Conservation (phyloP, 2,888 invertebrate genomes). For the Drosophila villosipedis region DNA sequence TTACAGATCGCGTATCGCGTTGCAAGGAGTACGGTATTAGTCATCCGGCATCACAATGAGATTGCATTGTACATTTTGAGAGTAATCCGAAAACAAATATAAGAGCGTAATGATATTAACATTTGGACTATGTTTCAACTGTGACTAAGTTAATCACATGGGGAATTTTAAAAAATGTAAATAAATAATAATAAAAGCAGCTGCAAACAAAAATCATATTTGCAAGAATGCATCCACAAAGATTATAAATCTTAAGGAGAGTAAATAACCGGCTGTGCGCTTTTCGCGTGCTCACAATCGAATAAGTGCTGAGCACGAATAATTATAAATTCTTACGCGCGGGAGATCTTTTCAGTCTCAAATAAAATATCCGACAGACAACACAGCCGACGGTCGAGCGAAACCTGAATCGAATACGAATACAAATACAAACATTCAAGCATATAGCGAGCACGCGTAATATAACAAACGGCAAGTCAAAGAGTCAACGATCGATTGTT, state of each 20-base stretch:
- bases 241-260: slow-evolving; percentile 10
- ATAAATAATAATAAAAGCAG: too few relatives aligned
- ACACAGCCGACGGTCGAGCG: slow-evolving; percentile 37
- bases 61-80: neutral
- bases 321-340: slow-evolving; percentile 41
- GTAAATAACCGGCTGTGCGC: slow-evolving; percentile 6
- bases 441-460: slow-evolving; percentile 10
- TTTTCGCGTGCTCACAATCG: slow-evolving; percentile 2
- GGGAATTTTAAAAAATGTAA: neutral
- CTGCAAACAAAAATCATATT: neutral
- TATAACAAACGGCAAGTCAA: slow-evolving; percentile 4
- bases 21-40: slow-evolving; percentile 1
- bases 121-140: too few relatives aligned
- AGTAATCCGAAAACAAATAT: too few relatives aligned
- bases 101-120: too few relatives aligned
- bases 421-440: neutral
- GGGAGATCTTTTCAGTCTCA: slow-evolving; percentile 55
- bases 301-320: slow-evolving; percentile 3
- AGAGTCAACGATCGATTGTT: slow-evolving; percentile 28
- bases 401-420: slow-evolving; percentile 8
- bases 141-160: neutral
- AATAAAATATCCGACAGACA: slow-evolving; percentile 34
- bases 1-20: neutral
- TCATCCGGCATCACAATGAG: slow-evolving; percentile 13
- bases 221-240: neutral